phyloP scores from a whole-genome alignment of 2,113 vertebrate genomes.

The Trogon surrucura region DNA sequence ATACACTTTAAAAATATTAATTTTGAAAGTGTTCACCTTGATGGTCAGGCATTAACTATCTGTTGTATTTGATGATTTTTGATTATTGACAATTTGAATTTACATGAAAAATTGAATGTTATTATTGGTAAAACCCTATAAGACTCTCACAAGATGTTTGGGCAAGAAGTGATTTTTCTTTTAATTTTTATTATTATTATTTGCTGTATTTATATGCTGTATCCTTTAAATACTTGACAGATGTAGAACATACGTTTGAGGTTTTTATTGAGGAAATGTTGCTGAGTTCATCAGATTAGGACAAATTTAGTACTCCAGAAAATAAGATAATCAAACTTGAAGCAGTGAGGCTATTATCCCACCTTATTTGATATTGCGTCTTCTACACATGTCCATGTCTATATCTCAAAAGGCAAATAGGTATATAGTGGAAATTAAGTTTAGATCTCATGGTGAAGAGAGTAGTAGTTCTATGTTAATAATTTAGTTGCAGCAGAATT shows the following conservation, averaged over 20 bases:
- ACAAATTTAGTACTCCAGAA: too few relatives aligned
- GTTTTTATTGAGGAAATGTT: too few relatives aligned
- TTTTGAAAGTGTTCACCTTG: not conserved
- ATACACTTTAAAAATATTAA: not conserved
- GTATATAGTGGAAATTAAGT: not conserved
- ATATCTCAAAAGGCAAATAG: not conserved
- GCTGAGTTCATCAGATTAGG: too few relatives aligned
- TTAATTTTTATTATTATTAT: too few relatives aligned
- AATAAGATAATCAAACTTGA: not conserved
- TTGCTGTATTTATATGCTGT: too few relatives aligned
- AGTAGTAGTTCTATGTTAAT: not conserved
- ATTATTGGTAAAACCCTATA: not conserved
- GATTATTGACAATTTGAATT: not conserved
- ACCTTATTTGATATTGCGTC: not conserved
- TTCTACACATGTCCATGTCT: not conserved
- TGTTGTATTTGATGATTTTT: not conserved
- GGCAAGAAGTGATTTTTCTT: not conserved
- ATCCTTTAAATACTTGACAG: too few relatives aligned
- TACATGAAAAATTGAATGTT: not conserved
- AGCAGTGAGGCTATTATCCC: not conserved
- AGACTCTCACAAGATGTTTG: not conserved
- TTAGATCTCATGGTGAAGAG: not conserved
- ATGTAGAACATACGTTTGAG: too few relatives aligned
- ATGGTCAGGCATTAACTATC: not conserved
- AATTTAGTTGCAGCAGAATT: not conserved